Evolutionary conservation across 1,140 invertebrate species (phyloP).

Genomic region (Liolophura sinensis): DNA sequence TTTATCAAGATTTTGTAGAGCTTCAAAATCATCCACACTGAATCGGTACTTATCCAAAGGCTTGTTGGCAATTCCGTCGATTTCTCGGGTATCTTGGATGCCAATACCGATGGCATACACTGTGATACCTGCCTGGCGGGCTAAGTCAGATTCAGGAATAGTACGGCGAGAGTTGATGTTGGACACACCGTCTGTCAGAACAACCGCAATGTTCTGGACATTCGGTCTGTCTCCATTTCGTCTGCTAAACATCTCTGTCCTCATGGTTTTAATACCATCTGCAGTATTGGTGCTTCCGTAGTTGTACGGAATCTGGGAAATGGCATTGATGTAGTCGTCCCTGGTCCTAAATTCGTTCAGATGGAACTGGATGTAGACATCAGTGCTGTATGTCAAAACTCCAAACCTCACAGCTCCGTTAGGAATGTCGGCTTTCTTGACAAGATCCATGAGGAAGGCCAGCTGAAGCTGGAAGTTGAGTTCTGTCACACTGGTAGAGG

Average conservation of each 20-base stretch:
- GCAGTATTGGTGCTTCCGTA: constrained; percentile 38
- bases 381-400: constrained; percentile 29
- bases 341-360: constrained; percentile 21
- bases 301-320: constrained; percentile 28
- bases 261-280: constrained; percentile 28
- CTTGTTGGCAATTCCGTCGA: constrained; percentile 26
- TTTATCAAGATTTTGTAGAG: constrained; percentile 9
- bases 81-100: constrained; percentile 24
- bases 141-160: constrained; percentile 9
- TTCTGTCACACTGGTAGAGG: constrained; percentile 34
- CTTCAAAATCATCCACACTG: constrained; percentile 25
- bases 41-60: constrained; percentile 25
- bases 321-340: constrained; percentile 16
- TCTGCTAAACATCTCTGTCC: constrained; percentile 17
- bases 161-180: constrained; percentile 14
- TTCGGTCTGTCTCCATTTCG: constrained; percentile 24
- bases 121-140: constrained; percentile 21
- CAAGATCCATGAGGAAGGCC: constrained; percentile 30
- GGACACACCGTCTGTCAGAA: constrained; percentile 35
- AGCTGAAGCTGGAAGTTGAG: constrained; percentile 32
- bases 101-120: constrained; percentile 39
- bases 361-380: constrained; percentile 28
- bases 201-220: constrained; percentile 26
- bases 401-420: constrained; percentile 30
- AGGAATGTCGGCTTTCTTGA: constrained; percentile 26